phyloP scores from a whole-genome alignment of 2,797 vertebrate genomes.

The Alectoris magna region DNA sequence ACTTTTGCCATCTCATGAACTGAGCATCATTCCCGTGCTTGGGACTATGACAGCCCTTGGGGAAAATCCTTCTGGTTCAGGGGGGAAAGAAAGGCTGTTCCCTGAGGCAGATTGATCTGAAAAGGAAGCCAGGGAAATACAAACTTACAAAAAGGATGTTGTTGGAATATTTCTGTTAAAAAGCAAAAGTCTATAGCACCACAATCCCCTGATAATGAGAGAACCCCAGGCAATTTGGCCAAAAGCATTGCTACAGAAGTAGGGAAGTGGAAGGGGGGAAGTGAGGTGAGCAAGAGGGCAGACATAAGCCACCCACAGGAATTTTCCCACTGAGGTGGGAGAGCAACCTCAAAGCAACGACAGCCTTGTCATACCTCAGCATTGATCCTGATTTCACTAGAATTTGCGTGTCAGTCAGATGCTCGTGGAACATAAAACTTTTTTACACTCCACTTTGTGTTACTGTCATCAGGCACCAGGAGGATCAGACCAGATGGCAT shows the following conservation, averaged over 20 bases:
- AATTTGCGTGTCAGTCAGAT: not conserved
- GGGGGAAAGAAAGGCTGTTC: not conserved
- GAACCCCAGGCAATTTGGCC: not conserved
- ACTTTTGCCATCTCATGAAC: not conserved
- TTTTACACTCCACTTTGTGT: not conserved
- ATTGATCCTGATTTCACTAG: not conserved
- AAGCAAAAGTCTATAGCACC: not conserved
- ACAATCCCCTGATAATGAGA: not conserved
- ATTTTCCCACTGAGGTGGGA: not conserved
- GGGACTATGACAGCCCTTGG: not conserved
- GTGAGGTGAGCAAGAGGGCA: not conserved
- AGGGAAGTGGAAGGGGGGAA: not conserved
- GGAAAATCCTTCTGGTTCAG: not conserved
- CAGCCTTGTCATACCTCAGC: accelerated
- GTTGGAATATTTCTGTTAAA: not conserved
- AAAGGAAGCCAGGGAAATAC: not conserved
- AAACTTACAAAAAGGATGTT: not conserved
- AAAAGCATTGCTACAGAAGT: not conserved
- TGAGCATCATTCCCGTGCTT: not conserved
- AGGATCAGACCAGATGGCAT: not conserved
- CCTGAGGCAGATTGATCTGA: not conserved
- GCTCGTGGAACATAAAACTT: not conserved
- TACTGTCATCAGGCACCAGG: not conserved
- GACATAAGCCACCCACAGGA: not conserved
- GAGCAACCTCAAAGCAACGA: not conserved